phyloP scores from a whole-genome alignment of 2,113 vertebrate genomes.

The Apaloderma vittatum region DNA sequence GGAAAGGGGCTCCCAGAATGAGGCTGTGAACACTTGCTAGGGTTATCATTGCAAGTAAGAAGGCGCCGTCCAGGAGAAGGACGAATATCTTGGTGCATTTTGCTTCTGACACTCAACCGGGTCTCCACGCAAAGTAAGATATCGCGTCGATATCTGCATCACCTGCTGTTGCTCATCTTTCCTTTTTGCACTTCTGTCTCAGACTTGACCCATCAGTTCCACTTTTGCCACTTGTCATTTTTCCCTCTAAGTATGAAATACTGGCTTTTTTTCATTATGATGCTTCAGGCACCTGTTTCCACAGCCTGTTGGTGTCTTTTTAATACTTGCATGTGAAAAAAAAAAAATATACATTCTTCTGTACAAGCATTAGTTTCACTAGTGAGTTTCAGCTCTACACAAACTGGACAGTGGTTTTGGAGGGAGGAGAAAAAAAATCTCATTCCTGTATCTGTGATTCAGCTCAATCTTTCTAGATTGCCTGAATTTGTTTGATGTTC shows the following conservation, averaged over 20 bases:
- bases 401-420: neutral
- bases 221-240: neutral
- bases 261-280: accelerated
- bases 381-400: neutral
- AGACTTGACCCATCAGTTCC: neutral
- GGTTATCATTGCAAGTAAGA: neutral
- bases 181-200: neutral
- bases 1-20: neutral
- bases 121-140: neutral
- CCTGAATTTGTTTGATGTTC: constrained; percentile 18
- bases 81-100: neutral
- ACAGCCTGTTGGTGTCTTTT: neutral
- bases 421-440: neutral
- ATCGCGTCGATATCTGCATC: neutral
- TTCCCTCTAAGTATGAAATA: neutral
- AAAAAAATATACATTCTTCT: neutral
- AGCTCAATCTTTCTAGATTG: constrained; percentile 27
- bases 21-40: neutral
- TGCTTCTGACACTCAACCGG: neutral
- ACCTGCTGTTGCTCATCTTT: neutral
- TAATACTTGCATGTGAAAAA: neutral
- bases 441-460: constrained; percentile 19
- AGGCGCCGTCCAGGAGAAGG: neutral
- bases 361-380: neutral
- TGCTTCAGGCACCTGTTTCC: constrained; percentile 5